Base-by-base conservation (phyloP, 2,888 invertebrate species). In the Athalia circularis region DNA sequence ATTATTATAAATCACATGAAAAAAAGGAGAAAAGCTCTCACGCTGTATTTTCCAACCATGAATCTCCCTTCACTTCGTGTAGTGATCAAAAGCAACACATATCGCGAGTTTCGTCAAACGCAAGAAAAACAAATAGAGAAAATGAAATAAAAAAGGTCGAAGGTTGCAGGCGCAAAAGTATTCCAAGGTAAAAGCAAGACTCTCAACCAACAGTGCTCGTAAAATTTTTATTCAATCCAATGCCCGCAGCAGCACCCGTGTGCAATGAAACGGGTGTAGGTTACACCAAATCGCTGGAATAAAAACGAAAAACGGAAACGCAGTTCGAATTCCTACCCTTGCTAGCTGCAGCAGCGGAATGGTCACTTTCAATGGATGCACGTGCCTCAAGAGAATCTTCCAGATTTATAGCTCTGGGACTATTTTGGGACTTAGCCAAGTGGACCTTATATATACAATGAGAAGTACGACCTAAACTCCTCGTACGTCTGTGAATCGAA, bases 351-450 rank as follows among this genome's bases (percentile, higher is more conserved):
- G 11, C 57, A 59, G 45, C 15, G 8, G 59, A 57, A 72, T 15
- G 72, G 72, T 72, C 57, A 57, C 15, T 72, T 72, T 72, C 75
- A 64, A 29, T 62, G 61, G 62, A 75, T 75, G 62, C 62, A 29
- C 74, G 48, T 61, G 77, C 52, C 80, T 72, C 78, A 57, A 72
- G 79, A 64, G 80, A 78, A 80, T 80, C 72, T 59, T 54, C 64
- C 68, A 77, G 81, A 81, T 81, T 81, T 80, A 80, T 79, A 70
- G 79, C 79, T 78, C 79, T 80, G 80, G 79, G 80, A 80, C 77
- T 79, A 80, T 79, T 80, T 80, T 77, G 72, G 79, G 79, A 80
- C 80, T 79, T 78, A 80, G 79, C 79, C 80, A 79, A 76, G 79
- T 79, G 79, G 78, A 79, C 79, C 79, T 79, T 59, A 79, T 70